Percentiles rank a stretch among this genome's conserved stretches.
These are phyloP conservation scores for Leptatherina wallacei DNA, from an alignment of 2,797 vertebrate species.

Conservation along the genomic window DNA sequence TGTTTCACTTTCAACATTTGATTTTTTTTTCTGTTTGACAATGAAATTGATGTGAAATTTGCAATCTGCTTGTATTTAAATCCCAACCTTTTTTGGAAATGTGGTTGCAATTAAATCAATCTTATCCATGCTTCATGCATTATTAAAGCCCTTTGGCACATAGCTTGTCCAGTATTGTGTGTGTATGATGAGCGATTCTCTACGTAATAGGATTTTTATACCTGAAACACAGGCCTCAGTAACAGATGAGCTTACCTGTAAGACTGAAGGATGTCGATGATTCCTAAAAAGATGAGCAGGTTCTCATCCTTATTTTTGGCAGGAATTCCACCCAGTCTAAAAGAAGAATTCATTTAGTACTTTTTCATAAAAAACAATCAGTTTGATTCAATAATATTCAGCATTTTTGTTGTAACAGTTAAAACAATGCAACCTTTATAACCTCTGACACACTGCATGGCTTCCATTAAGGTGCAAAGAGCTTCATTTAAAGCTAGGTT, in stretches of 20 bases:
- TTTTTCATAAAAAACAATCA: neutral
- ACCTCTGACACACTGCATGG: neutral
- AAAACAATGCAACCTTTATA: neutral
- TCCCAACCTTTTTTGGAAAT: too few species aligned
- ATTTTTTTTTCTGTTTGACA: too few species aligned
- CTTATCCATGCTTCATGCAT: too few species aligned
- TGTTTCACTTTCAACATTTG: too few species aligned
- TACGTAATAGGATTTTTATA: too few species aligned
- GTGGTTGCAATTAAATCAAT: too few species aligned
- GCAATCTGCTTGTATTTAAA: too few species aligned
- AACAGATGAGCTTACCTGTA: conserved; percentile 84
- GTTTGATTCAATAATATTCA: neutral
- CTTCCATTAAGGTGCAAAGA: neutral
- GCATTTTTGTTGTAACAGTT: neutral
- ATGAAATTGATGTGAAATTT: too few species aligned
- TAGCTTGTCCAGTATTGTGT: neutral
- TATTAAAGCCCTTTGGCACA: neutral
- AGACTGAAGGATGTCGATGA: conserved; percentile 96
- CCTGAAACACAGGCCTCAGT: neutral
- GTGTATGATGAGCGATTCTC: neutral
- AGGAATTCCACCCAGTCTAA: conserved; percentile 95
- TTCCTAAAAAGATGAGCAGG: conserved; percentile 93
- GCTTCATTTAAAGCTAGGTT: neutral
- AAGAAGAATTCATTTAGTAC: conserved; percentile 28
- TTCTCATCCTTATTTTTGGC: conserved; percentile 94